Percentiles rank a stretch among this genome's conserved stretches.
These are phyloP conservation scores for Anastrepha obliqua DNA, from an alignment of 1,140 invertebrate genomes.

Conservation along the genomic window DNA sequence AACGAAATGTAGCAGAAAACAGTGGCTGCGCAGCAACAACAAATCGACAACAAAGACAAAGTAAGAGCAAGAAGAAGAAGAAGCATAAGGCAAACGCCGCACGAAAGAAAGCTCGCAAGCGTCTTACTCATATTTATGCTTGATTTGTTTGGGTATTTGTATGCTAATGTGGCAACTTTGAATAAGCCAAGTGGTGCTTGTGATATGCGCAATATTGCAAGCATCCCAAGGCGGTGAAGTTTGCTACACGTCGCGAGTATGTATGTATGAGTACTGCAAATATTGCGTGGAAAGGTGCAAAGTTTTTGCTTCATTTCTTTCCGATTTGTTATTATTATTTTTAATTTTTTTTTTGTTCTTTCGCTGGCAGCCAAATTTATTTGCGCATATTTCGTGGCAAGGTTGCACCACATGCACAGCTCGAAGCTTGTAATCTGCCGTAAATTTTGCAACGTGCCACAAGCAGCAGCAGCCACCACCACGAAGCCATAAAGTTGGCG, in stretches of 20 bases:
- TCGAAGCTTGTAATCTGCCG: constrained; percentile 45
- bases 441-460: constrained; percentile 43
- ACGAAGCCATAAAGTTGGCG: too few relatives aligned
- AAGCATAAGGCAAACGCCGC: neutral
- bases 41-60: neutral
- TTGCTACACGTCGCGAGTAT: neutral
- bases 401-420: constrained; percentile 30
- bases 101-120: neutral
- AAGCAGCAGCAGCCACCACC: neutral
- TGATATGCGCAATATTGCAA: constrained; percentile 18
- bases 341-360: neutral
- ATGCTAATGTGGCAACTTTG: constrained; percentile 48
- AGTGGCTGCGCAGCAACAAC: neutral
- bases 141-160: constrained; percentile 50
- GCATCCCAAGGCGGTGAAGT: neutral
- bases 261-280: neutral
- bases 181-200: constrained; percentile 21
- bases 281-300: neutral
- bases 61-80: neutral
- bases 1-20: neutral
- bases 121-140: constrained; percentile 40
- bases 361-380: neutral
- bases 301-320: neutral
- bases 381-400: constrained; percentile 39
- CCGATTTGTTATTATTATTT: neutral